Base-by-base conservation (phyloP, 2,113 vertebrate species). In the Calonectris borealis region DNA sequence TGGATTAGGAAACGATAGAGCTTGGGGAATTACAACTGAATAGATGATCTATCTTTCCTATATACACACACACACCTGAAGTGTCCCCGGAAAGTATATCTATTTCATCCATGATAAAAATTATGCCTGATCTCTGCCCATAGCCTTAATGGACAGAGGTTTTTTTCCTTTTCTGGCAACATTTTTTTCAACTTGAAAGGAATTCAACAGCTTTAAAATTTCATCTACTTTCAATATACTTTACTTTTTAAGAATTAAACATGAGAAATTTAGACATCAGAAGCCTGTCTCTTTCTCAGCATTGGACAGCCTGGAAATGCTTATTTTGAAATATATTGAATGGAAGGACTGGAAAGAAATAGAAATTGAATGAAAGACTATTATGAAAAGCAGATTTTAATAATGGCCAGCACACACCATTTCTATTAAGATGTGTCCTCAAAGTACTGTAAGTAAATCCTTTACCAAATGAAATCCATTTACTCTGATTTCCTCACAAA, bases 381-480 rank as follows among this genome's bases (percentile, higher is more conserved):
- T 58, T 61, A 46, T 42, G 7, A 71, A 83, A 88, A 88, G 13
- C 11, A 72, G 46, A 68, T 55, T 71, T 94, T 70, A 84, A 80
- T 85, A 83, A 83, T 9, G 69, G 22, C 15, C 24, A 86, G 77
- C 27, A 84, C 7, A 64, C 0, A 0, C 19, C 51, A 48, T 72
- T 90, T 75, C 61, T 80, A 76, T 71, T 88, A 93, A 83, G 54
- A 90, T 65, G 40, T 81, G 36, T 51, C 14, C 44, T 84, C 19
- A 38, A 73, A 77, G 26, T 83, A 73, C 54, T 68, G 27, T 85
- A 95, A 90, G 32, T 61, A 94, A 61, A 64, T 70, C 44, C 16
- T 7, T 91, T 90, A 76, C 12, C 34, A 94, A 94, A 93, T 80
- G 9, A 95, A 97, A 95, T 91, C 55, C 3, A 66, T 84, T 96